Base-by-base conservation (phyloP, 2,113 vertebrate species). In the Hemiprocne comata region DNA sequence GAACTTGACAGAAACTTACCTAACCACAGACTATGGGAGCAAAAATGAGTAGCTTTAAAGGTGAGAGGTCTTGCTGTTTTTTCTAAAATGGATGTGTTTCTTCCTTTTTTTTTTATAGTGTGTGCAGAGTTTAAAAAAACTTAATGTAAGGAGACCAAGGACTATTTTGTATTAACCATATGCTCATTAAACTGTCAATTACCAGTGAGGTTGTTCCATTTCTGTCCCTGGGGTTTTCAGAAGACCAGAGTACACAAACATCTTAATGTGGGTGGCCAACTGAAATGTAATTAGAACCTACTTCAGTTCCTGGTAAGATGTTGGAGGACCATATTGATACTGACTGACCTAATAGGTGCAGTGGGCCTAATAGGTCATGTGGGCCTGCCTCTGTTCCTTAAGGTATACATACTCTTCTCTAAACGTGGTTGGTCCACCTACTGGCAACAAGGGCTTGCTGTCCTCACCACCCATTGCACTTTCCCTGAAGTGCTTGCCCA, bases 331-430 rank as follows among this genome's bases (percentile, higher is more conserved):
- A 1, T 25, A 8, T 34, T 48, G 51, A 4, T 57, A 40, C n/a
- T 53, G 76, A 28, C 8, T 17, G 51, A 89, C n/a, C 44, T 67
- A 7, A 17, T 29, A 31, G 0, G 0, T 36, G 40, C 51, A 34
- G 54, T 46, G 60, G 29, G n/a, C n/a, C 55, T 87, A 46, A 58
- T n/a, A n/a, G 25, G 19, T 92, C 15, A 6, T 33, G 28, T 29
- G 54, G 17, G 6, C 44, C 51, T 31, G 40, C 54, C 11, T 54
- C 24, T 44, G 1, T 72, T 75, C 31, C 11, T 87, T 62, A 12
- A 48, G n/a, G 7, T 57, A 20, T 11, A 7, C 11, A 10, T 15
- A 14, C 28, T 57, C 15, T 38, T 60, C 34, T 60, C 55, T 62
- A 54, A 50, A n/a, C 23, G 53, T 62, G 55, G 29, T 71, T 78